Base-by-base conservation (phyloP, 2,797 vertebrate species). In the Denticeps clupeoides region DNA sequence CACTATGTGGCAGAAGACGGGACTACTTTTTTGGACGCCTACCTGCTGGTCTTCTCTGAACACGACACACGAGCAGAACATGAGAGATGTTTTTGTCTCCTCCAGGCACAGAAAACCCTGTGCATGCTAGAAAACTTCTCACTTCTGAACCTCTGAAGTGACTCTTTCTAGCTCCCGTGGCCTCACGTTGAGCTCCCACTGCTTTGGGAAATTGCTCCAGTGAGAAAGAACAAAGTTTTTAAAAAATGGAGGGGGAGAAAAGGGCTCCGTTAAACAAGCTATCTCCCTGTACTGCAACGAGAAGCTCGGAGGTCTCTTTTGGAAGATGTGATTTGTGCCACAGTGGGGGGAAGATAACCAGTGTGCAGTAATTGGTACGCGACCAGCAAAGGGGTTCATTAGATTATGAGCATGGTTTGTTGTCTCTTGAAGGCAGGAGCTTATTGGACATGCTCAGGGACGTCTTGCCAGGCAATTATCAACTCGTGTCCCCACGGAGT, bases 141-240 rank as follows among this genome's bases (percentile, higher is more conserved):
- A 59, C 77, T 72, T 56, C 69, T 59, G 61, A 69, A 62, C 46
- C 12, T 44, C 65, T 67, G 59, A 63, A 65, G 44, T 55, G 56
- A 63, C 68, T 69, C 60, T 59, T 59, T 60, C 45, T 24, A 23
- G 33, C 45, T 55, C 51, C 54, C 13, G 51, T 29, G 33, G 58
- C 47, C 45, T 46, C 4, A 15, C 29, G 4, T 48, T 41, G 44
- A 50, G 51, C 57, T 65, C 55, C 71, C 41, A 65, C 71, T 69
- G 77, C 57, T 67, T 49, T 49, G 41, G 62, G 42, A 69, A 65
- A 75, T 70, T 72, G 69, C 63, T 68, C 64, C 60, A 42, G 63
- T 62, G 53, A 59, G 59, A 60, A 52, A 55, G 68, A 68, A 55
- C 31, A 52, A 63, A 62, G 44, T 47, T 13, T 23, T 22, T 35